A percentile compares a stretch with the other conserved stretches of the same genome.
phyloP scores from a whole-genome alignment of 1,140 invertebrate species.

The Oreohelix idahoensis region DNA sequence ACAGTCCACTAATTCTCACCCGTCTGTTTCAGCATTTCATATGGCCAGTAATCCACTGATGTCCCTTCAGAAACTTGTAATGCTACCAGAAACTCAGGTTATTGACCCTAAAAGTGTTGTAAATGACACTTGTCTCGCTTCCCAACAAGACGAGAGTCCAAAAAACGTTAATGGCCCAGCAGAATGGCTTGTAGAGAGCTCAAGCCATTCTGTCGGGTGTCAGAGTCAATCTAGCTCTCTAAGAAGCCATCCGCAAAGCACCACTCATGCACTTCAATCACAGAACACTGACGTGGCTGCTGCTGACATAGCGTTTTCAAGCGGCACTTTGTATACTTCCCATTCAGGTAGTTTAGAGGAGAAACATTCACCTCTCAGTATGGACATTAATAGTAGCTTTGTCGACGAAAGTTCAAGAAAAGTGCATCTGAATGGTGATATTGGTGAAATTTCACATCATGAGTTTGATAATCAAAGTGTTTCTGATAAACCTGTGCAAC shows the following conservation, averaged over 20 bases:
- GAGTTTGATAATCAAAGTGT: not conserved
- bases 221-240: conserved; percentile 20
- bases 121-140: conserved; percentile 61
- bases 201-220: conserved; percentile 47
- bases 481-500: not conserved
- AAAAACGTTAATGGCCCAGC: conserved; percentile 68
- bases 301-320: not conserved
- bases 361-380: not conserved
- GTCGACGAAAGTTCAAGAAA: not conserved
- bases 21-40: not conserved
- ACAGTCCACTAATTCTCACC: not conserved
- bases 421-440: not conserved
- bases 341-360: not conserved
- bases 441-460: not conserved
- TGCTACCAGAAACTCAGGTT: conserved; percentile 69
- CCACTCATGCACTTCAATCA: not conserved
- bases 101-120: conserved; percentile 70
- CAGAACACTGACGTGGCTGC: not conserved
- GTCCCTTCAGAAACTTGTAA: conserved; percentile 70
- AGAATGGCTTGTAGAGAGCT: conserved; percentile 52
- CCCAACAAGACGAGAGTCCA: conserved; percentile 54
- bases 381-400: not conserved
- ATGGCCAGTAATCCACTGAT: conserved; percentile 58
- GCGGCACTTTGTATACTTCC: not conserved
- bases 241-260: conserved; percentile 29